Percentiles rank a stretch among this genome's conserved stretches.
Conservation (phyloP, 2,797 vertebrate species). For the Coracias cyanogaster region DNA sequence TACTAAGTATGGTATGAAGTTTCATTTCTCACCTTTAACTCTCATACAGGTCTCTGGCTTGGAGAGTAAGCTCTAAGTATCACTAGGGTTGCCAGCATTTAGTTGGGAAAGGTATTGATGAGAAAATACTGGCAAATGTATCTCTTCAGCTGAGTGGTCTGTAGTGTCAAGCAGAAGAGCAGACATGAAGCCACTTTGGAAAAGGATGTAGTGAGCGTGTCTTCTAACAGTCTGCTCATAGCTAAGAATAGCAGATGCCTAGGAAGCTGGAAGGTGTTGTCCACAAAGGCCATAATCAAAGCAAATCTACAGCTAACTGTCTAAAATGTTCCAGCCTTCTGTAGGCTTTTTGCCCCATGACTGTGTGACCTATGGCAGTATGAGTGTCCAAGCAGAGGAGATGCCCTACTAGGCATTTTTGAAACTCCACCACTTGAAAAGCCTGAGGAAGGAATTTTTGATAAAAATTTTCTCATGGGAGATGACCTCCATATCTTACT, state of each 20-base stretch:
- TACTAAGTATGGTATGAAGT: not conserved
- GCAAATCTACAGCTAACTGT: not conserved
- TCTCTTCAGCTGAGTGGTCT: not conserved
- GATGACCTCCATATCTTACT: not conserved
- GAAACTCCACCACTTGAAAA: not conserved
- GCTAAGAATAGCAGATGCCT: not conserved
- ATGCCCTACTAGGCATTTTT: not conserved
- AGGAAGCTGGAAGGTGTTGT: not conserved
- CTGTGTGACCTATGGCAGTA: rapidly evolving
- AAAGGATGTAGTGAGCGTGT: not conserved
- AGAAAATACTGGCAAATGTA: not conserved
- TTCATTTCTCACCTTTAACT: not conserved
- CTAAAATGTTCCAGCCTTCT: not conserved
- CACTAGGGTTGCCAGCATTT: not conserved
- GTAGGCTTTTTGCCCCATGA: not conserved
- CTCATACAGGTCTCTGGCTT: not conserved
- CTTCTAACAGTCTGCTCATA: not conserved
- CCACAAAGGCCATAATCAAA: not conserved
- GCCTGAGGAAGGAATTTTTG: not conserved
- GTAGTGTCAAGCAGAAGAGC: not conserved
- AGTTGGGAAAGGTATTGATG: not conserved
- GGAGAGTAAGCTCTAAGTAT: not conserved
- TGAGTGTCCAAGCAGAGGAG: not conserved
- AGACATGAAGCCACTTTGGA: not conserved
- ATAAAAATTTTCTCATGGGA: not conserved